Evolutionary conservation across 2,888 invertebrate genomes (phyloP), one percentile per base, ranked within the genome.

Genomic region (Graphium colonna): DNA sequence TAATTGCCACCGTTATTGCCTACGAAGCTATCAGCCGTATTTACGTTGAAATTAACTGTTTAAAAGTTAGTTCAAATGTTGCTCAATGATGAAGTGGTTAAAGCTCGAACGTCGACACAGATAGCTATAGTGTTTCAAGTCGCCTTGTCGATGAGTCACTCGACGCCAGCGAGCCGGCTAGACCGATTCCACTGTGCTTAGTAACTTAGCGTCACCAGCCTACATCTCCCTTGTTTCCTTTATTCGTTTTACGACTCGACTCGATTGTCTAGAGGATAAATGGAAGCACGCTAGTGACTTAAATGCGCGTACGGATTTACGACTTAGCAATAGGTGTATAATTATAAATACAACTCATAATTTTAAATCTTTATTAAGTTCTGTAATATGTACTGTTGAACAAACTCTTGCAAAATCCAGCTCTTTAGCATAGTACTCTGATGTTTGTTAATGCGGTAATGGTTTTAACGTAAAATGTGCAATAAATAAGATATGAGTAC

Each of bases 71-170:
- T 31, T 33, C 40, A 13, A 38, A 31, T 31, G 43, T 49, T 33
- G 45, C 21, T 55, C 45, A 55, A 50, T 55, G 21, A 21, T 3
- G 2, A 21, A 21, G 21, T 21, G 21, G 21, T 21, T 21, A 21
- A 5, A 2, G 50, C 46, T 50, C 40, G 45, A 51, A 49, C 52
- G 41, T 51, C 33, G 54, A 54, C 45, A 55, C 40, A 46, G 39
- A 54, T 55, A 52, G 44, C 51, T 58, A 52, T 60, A 56, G 39
- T 57, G 46, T 52, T 61, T 60, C 51, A 58, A 59, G 59, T 63
- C 56, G 66, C 66, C 68, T 69, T 68, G 61, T 54, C 58, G 63
- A 69, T 86, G 86, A 86, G 73, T 86, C 86, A 86, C 73, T 67
- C 64, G 72, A 60, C 52, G 52, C 55, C 69, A 61, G 65, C 71